Percentiles rank a stretch among this genome's conserved stretches.
phyloP scores from a whole-genome alignment of 2,113 vertebrate genomes.

The Coryphaenoides rupestris region DNA sequence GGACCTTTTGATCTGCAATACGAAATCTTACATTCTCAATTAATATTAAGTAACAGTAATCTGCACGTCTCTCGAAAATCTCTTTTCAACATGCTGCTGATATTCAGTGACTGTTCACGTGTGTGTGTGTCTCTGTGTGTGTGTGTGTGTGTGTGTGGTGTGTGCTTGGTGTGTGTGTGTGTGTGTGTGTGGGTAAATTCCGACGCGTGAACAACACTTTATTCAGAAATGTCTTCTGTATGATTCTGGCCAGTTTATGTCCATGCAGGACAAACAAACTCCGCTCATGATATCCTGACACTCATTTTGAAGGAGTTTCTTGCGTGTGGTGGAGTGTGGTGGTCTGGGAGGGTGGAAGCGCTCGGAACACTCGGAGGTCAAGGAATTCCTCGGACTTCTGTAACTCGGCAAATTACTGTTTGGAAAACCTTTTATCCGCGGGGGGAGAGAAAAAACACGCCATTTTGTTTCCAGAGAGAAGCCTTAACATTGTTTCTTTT shows the following conservation, averaged over 20 bases:
- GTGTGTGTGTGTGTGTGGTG: constrained; percentile 62
- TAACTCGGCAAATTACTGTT: constrained; percentile 54
- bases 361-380: constrained; percentile 57
- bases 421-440: constrained; percentile 22
- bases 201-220: constrained; percentile 62
- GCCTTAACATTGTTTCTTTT: constrained; percentile 65
- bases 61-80: constrained; percentile 62
- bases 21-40: constrained; percentile 53
- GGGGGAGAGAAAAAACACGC: constrained; percentile 18
- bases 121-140: constrained; percentile 59
- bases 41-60: constrained; percentile 60
- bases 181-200: constrained; percentile 60
- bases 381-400: constrained; percentile 54
- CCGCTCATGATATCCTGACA: constrained; percentile 33
- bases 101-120: constrained; percentile 70
- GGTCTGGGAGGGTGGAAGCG: constrained; percentile 47
- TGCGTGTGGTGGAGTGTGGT: constrained; percentile 42
- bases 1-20: constrained; percentile 51
- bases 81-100: constrained; percentile 68
- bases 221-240: constrained; percentile 68
- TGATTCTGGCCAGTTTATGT: constrained; percentile 72
- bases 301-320: constrained; percentile 39
- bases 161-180: constrained; percentile 69
- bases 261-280: constrained; percentile 47
- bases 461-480: constrained; percentile 48